phyloP scores from a whole-genome alignment of 2,888 invertebrate genomes.

The Geophilus truncorum region DNA sequence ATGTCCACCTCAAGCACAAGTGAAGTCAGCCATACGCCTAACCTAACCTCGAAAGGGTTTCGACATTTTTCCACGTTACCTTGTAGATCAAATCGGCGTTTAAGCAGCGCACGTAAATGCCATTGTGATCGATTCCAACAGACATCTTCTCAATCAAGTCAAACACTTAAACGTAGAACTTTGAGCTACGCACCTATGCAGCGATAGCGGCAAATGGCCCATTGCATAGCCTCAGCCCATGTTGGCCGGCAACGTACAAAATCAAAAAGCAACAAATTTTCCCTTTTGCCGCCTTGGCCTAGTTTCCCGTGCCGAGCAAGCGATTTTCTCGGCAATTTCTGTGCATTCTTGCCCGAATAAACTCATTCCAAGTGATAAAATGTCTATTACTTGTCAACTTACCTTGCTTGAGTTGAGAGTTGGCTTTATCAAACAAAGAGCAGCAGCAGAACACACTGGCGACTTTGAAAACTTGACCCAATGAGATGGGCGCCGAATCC shows the following conservation, averaged over 20 bases:
- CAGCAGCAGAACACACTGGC: conserved; percentile 20
- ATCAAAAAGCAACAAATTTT: conserved; percentile 19
- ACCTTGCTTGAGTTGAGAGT: conserved; percentile 34
- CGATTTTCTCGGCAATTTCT: background rate
- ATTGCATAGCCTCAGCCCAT: conserved; percentile 7
- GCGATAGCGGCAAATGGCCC: conserved; percentile 18
- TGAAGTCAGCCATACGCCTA: conserved; percentile 27
- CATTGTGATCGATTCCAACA: background rate
- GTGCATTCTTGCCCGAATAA: background rate
- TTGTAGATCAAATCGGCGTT: background rate
- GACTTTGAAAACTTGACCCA: conserved; percentile 32
- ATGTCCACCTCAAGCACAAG: conserved; percentile 18
- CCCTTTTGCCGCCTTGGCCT: conserved; percentile 27
- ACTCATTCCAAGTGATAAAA: background rate
- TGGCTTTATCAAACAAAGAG: conserved; percentile 35
- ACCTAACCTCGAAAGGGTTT: conserved; percentile 25
- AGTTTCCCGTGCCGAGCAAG: background rate
- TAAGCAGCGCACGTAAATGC: background rate
- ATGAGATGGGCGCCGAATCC: conserved; percentile 22
- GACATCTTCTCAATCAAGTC: background rate
- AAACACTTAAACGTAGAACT: background rate
- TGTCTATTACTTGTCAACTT: conserved; percentile 31
- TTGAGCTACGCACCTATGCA: background rate
- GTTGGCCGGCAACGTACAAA: conserved; percentile 14
- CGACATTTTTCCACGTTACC: conserved; percentile 12